A percentile compares a stretch with the other conserved stretches of the same genome.
Conservation (phyloP, 2,888 invertebrate genomes). For the Hoplodrina ambigua region DNA sequence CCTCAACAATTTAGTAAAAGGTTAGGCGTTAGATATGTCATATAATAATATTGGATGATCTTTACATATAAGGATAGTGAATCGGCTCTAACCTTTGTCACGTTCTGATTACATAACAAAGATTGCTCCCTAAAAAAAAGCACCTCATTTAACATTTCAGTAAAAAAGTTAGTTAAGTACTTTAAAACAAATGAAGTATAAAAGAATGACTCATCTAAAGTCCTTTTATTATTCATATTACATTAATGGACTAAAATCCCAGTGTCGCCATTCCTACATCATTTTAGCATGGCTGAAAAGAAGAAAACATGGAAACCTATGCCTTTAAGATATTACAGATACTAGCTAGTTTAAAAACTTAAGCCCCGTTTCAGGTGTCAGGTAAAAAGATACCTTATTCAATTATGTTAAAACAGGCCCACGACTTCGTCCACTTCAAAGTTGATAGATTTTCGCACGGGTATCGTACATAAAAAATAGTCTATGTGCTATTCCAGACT, state of each 20-base stretch:
- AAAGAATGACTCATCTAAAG: not conserved
- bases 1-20: too few relatives aligned
- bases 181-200: not conserved
- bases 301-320: not conserved
- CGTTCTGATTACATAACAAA: not conserved
- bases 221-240: constrained; percentile 31
- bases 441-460: too few relatives aligned
- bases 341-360: not conserved
- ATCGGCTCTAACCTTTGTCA: not conserved
- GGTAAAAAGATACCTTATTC: not conserved
- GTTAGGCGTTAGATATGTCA: too few relatives aligned
- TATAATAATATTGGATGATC: too few relatives aligned
- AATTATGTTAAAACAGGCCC: too few relatives aligned
- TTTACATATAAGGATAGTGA: not conserved
- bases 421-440: too few relatives aligned
- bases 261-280: not conserved
- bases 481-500: too few relatives aligned
- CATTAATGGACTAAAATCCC: not conserved
- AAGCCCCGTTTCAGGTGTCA: not conserved
- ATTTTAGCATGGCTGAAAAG: not conserved
- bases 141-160: too few relatives aligned
- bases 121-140: not conserved
- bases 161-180: not conserved
- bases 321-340: not conserved
- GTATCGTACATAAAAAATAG: too few relatives aligned